phyloP scores from a whole-genome alignment of 2,113 vertebrate genomes.

The Gallinago paraguaiae region DNA sequence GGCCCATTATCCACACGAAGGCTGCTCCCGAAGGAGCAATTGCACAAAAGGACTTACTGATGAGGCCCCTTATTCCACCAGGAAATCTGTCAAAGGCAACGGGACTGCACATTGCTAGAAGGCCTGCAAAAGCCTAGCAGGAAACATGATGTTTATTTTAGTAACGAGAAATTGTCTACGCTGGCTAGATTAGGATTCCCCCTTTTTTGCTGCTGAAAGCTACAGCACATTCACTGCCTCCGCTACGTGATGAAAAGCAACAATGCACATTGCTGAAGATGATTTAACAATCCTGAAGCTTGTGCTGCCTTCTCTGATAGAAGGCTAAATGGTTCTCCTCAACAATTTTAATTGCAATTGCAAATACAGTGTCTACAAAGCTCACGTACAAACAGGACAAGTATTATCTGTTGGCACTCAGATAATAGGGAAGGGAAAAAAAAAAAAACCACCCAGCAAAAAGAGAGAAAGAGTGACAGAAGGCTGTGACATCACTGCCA shows the following conservation, averaged over 20 bases:
- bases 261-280: background rate
- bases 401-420: background rate
- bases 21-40: background rate
- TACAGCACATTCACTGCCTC: background rate
- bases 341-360: background rate
- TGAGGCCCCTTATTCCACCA: background rate
- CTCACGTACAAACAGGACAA: background rate
- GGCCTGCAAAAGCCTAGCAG: background rate
- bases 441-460: accelerated
- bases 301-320: background rate
- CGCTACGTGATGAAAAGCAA: background rate
- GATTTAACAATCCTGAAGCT: background rate
- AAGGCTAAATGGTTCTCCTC: background rate
- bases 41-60: background rate
- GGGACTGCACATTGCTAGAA: background rate
- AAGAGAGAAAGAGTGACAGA: background rate
- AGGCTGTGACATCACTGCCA: conserved; percentile 24
- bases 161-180: background rate
- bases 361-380: background rate
- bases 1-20: background rate
- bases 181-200: background rate
- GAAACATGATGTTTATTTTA: background rate
- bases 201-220: background rate
- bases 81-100: conserved; percentile 20
- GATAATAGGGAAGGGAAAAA: background rate